phyloP scores from a whole-genome alignment of 2,113 vertebrate genomes.

The Gymnobelideus leadbeateri region DNA sequence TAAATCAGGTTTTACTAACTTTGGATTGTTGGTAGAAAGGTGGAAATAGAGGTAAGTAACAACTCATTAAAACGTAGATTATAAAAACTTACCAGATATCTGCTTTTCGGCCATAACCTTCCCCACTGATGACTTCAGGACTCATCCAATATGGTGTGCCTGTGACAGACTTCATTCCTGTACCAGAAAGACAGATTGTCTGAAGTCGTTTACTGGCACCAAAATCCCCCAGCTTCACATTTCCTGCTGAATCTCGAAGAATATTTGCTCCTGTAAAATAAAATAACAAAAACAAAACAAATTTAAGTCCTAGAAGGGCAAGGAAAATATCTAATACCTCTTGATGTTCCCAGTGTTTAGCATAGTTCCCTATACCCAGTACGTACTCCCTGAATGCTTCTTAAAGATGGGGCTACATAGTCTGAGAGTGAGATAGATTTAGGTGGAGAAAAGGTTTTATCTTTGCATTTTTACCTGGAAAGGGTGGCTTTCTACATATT shows the following conservation, averaged over 20 bases:
- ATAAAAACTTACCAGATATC: constrained; percentile 94
- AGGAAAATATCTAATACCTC: too few relatives aligned
- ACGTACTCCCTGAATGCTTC: background rate
- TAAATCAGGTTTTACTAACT: constrained; percentile 40
- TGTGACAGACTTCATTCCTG: constrained; percentile 97
- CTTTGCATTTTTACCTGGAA: too few relatives aligned
- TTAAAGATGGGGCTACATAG: too few relatives aligned
- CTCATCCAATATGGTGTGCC: constrained; percentile 99
- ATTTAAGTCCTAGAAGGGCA: too few relatives aligned
- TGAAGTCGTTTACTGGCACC: constrained; percentile 97
- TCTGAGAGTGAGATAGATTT: too few relatives aligned
- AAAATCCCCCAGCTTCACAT: constrained; percentile 99
- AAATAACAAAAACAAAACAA: constrained; percentile 47
- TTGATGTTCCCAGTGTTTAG: background rate
- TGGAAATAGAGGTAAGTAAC: background rate
- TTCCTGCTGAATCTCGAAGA: constrained; percentile 96
- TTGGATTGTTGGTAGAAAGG: constrained; percentile 20
- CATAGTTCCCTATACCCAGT: background rate
- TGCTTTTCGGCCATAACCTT: constrained; percentile 98
- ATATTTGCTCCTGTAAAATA: constrained; percentile 95
- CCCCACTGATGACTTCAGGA: constrained; percentile 98
- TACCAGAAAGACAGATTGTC: constrained; percentile 98
- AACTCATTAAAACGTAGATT: constrained; percentile 35
- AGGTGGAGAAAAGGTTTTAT: too few relatives aligned
- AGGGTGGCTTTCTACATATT: too few relatives aligned